Percentiles rank a stretch among this genome's conserved stretches.
These are phyloP conservation scores for Pseudomyrmex concolor DNA, from an alignment of 1,140 invertebrate species.

Conservation along the genomic window DNA sequence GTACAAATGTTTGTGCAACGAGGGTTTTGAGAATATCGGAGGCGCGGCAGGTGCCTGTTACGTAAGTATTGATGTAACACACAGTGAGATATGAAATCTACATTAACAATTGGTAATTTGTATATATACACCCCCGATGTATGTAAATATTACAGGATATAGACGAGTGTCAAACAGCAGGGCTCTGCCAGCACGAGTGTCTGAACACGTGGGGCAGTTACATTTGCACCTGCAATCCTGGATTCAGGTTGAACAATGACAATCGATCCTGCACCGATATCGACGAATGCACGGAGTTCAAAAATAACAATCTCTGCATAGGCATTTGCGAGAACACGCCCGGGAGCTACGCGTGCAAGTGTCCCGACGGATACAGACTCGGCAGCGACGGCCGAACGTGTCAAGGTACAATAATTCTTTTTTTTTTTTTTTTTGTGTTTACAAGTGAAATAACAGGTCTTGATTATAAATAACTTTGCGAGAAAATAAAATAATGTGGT, in stretches of 20 bases:
- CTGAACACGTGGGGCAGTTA: slow-evolving; percentile 94
- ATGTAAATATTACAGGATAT: slow-evolving; percentile 84
- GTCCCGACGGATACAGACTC: slow-evolving; percentile 93
- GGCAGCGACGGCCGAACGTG: slow-evolving; percentile 90
- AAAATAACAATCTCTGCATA: slow-evolving; percentile 90
- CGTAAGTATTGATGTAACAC: slow-evolving; percentile 10
- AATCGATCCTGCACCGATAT: slow-evolving; percentile 93
- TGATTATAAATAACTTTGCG: too few species aligned
- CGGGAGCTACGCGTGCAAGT: slow-evolving; percentile 94
- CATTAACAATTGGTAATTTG: too few species aligned
- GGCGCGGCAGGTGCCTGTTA: slow-evolving; percentile 85
- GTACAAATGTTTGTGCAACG: slow-evolving; percentile 87
- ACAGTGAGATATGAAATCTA: too few species aligned
- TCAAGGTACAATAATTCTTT: slow-evolving; percentile 86
- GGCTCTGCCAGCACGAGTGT: slow-evolving; percentile 93
- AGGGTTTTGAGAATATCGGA: slow-evolving; percentile 89
- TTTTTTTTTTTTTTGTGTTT: too few species aligned
- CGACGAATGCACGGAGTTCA: slow-evolving; percentile 93
- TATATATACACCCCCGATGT: not conserved
- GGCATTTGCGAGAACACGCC: slow-evolving; percentile 95
- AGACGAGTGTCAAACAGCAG: slow-evolving; percentile 88
- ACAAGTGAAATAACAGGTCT: too few species aligned
- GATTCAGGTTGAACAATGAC: slow-evolving; percentile 90
- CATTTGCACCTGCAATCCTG: slow-evolving; percentile 90
- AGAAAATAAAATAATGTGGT: too few species aligned